phyloP scores from a whole-genome alignment of 2,797 vertebrate genomes.

The Macroramphosus scolopax region DNA sequence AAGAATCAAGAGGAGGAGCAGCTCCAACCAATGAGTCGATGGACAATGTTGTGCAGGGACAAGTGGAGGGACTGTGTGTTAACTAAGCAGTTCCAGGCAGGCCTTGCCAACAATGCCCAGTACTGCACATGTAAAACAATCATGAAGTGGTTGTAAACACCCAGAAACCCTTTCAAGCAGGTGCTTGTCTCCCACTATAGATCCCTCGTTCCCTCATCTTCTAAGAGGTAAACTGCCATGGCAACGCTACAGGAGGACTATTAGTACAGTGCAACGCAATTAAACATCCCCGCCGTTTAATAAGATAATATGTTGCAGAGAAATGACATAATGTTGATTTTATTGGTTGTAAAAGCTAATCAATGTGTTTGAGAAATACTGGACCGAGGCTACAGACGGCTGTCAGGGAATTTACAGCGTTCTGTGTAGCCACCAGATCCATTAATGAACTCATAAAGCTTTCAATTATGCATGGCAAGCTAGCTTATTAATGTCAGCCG shows the following conservation, averaged over 20 bases:
- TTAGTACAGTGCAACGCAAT: too few relatives aligned
- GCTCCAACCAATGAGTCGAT: too few relatives aligned
- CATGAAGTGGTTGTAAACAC: too few relatives aligned
- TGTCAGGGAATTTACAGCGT: slow-evolving; percentile 12
- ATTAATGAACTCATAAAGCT: slow-evolving; percentile 58
- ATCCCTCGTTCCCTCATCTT: too few relatives aligned
- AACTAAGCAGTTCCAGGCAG: too few relatives aligned
- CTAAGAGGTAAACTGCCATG: too few relatives aligned
- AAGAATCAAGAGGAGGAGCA: too few relatives aligned
- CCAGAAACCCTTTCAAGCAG: too few relatives aligned
- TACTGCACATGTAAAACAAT: too few relatives aligned
- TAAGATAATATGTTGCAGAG: neutral
- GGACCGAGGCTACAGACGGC: slow-evolving; percentile 5
- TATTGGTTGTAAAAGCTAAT: slow-evolving; percentile 8
- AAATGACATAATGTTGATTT: slow-evolving; percentile 5
- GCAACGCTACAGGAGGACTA: too few relatives aligned
- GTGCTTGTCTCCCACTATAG: too few relatives aligned
- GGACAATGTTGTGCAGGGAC: neutral
- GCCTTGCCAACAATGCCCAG: too few relatives aligned
- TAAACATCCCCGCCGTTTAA: neutral
- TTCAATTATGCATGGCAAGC: slow-evolving; percentile 61
- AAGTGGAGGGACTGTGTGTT: neutral
- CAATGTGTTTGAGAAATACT: slow-evolving; percentile 4
- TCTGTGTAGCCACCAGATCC: slow-evolving; percentile 30
- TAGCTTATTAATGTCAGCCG: slow-evolving; percentile 52